These are phyloP conservation scores for Protophormia terraenovae DNA, from an alignment of 2,888 invertebrate genomes.

Conservation along the genomic window DNA sequence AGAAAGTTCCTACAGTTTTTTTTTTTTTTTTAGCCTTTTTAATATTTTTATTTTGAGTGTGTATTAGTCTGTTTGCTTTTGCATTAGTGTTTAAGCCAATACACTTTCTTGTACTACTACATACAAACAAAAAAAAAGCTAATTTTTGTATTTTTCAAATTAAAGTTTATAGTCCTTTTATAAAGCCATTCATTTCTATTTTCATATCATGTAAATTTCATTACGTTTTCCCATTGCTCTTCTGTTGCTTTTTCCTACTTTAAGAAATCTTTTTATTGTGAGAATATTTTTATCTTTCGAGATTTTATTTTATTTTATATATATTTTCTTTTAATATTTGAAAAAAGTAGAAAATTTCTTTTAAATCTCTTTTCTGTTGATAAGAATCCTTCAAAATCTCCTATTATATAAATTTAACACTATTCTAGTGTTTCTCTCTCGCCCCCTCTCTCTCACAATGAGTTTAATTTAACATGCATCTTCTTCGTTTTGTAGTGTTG, in stretches of 20 bases:
- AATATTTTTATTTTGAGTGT: constrained; percentile 2
- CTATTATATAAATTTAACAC: constrained; percentile 15
- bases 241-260: not conserved
- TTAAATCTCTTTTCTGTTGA: constrained; percentile 15
- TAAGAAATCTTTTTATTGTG: not conserved
- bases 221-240: not conserved
- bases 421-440: not conserved
- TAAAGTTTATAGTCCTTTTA: constrained; percentile 50
- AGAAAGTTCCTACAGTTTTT: constrained; percentile 62
- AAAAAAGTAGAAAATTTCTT: constrained; percentile 1
- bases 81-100: constrained; percentile 19
- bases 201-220: constrained; percentile 28
- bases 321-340: not conserved
- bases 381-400: constrained; percentile 12
- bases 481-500: not conserved
- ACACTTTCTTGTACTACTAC: not conserved
- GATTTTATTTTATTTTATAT: not conserved
- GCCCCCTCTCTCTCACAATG: not conserved
- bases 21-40: constrained; percentile 4
- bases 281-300: constrained; percentile 16
- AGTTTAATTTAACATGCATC: not conserved
- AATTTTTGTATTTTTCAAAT: constrained; percentile 51
- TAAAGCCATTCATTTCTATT: constrained; percentile 32
- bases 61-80: constrained; percentile 5
- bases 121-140: constrained; percentile 12